These are phyloP conservation scores for Pipra filicauda DNA, from an alignment of 2,113 vertebrate species.

Conservation along the genomic window DNA sequence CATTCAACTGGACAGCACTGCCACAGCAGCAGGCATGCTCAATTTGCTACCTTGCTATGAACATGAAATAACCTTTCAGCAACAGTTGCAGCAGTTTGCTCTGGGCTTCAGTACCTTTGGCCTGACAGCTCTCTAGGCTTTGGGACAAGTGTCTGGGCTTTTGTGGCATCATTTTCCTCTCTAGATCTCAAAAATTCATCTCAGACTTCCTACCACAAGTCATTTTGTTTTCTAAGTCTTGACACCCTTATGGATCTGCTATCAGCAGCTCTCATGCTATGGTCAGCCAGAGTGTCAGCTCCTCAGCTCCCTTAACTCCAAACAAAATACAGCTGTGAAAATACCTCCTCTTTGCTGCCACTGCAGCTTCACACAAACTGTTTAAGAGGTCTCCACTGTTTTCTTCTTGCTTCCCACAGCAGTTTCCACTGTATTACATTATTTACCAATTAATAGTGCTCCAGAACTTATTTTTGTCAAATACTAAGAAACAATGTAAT, in stretches of 20 bases:
- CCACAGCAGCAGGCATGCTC: fast-evolving
- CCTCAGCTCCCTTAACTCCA: conserved; percentile 23
- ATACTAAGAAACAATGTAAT: neutral
- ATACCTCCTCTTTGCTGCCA: neutral
- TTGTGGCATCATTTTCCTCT: neutral
- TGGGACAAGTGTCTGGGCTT: neutral
- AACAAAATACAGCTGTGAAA: conserved; percentile 67
- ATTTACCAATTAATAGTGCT: neutral
- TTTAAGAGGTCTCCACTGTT: conserved; percentile 35
- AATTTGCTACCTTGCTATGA: neutral
- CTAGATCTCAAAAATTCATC: neutral
- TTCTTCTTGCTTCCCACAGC: conserved; percentile 38
- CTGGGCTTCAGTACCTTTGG: neutral
- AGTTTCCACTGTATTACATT: conserved; percentile 37
- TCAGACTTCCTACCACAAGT: conserved; percentile 19
- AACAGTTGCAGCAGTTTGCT: neutral
- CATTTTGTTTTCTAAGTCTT: neutral
- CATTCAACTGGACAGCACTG: neutral
- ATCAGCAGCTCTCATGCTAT: neutral
- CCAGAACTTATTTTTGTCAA: neutral
- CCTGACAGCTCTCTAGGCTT: neutral
- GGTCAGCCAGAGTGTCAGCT: conserved; percentile 28
- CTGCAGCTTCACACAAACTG: conserved; percentile 11
- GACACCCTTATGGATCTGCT: neutral
- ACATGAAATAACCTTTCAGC: neutral